Evolutionary conservation across 2,113 vertebrate genomes (phyloP), one percentile per base, ranked within the genome.

Genomic region (Chamaetylas fuelleborni): DNA sequence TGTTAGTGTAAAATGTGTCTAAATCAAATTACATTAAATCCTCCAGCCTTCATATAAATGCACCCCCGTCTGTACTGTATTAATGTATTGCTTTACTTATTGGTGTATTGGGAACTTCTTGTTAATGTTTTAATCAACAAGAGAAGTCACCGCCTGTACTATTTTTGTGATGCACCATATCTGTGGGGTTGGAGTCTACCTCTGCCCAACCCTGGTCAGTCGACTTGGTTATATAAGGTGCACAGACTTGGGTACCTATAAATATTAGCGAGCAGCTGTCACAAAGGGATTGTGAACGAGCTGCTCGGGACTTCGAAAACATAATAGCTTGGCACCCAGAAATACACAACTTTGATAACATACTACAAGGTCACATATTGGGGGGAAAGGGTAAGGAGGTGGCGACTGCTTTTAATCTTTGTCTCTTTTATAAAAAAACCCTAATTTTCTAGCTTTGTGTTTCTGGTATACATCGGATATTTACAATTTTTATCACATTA

Each of bases 401-500:
- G 36, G 26, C 0, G 0, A 43, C 14, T 25, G n/a, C 87, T 84
- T 93, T 88, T 88, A 70, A 83, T 76, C 40, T 81, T 38, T 72
- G 19, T 80, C 48, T 87, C 9, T 87, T 40, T 69, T 38, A 29
- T 45, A 23, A 64, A 7, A 29, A 28, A 51, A 8, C 9, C 20
- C 33, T 34, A 6, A 36, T 88, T 87, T 67, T 73, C 48, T 65
- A 92, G 22, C 31, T 88, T 57, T 78, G 60, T 58, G 79, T 43
- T 91, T 69, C n/a, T 54, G 60, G 40, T 74, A 31, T 70, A 83
- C 25, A 23, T 81, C 0, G n/a, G 36, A 34, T 78, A 58, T 83
- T 91, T 90, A 94, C 88, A 88, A 38, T 93, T 95, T 95, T 93
- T 96, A 89, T 95, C 60, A 79, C 77, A 70, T 96, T 95, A 94